Base-by-base conservation (phyloP, 1,140 invertebrate genomes). In the Leptopilina clavipes region DNA sequence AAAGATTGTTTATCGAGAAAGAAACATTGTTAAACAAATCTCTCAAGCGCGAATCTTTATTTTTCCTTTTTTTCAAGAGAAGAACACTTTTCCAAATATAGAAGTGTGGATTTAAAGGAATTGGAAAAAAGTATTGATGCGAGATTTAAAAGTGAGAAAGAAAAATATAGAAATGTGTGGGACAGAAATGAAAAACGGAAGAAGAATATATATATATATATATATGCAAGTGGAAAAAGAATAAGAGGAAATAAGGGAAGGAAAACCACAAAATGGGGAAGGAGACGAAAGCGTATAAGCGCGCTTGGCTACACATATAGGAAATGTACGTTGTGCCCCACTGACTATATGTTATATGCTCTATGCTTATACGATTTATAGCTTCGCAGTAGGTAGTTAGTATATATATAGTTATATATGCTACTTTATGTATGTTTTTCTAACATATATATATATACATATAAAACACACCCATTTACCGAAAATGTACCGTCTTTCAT, bases 271-370 rank as follows among this genome's bases (percentile, higher is more conserved):
- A 83, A 83, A 82, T 1, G 76, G 79, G 76, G 82, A 79, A 82
- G 77, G 82, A 80, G 81, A 83, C 80, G 78, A 80, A 81, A 84
- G 78, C 76, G 81, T 78, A 81, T 74, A 79, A 79, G 79, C 79
- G 72, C 76, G 76, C 65, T 81, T 56, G 59, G 37, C 73, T 72
- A 56, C 65, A 79, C 73, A 77, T 79, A 81, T 81, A 82, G 76
- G 79, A 85, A 83, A 85, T 84, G 76, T 74, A 82, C 56, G 80
- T 56, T 73, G 79, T 72, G 76, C 75, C 77, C 76, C 75, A 73
- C 77, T 76, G 79, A 70, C 70, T 83, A 75, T 81, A 82, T 84
- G 82, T 84, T 86, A 83, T 86, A 80, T 83, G 78, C 76, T 73
- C 76, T 71, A n/a, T 65, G 71, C 70, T 52, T 70, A 71, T 71